Conservation (phyloP, 2,113 vertebrate genomes). For the Varanus komodoensis region DNA sequence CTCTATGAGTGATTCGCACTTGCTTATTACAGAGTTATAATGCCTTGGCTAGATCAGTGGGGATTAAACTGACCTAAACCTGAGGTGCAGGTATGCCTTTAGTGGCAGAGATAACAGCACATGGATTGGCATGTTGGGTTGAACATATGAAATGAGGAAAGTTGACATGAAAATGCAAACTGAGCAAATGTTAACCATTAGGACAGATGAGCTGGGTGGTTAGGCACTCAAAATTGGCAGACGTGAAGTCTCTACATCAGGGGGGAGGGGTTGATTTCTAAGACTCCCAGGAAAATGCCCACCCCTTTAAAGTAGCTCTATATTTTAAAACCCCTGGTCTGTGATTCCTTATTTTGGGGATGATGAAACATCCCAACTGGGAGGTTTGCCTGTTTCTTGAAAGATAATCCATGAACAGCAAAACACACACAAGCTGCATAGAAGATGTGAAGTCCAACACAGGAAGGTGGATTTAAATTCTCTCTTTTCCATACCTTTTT, state of each 20-base stretch:
- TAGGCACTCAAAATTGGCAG: background rate
- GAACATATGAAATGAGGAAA: too few species aligned
- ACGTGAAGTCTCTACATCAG: too few species aligned
- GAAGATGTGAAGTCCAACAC: background rate
- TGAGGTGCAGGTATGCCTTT: background rate
- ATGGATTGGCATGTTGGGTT: too few species aligned
- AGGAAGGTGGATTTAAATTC: background rate
- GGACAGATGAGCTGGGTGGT: too few species aligned
- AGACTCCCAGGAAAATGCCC: background rate
- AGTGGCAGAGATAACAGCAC: too few species aligned
- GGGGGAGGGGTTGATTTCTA: too few species aligned
- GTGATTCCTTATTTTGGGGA: background rate
- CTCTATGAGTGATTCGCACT: background rate
- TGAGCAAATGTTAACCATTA: too few species aligned
- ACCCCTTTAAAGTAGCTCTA: background rate
- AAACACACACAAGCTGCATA: background rate
- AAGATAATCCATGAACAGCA: too few species aligned
- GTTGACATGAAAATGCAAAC: too few species aligned
- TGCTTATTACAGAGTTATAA: background rate
- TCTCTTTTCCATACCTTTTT: background rate
- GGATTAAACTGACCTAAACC: background rate
- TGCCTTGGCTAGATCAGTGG: background rate
- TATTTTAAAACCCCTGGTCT: background rate
- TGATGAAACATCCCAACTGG: background rate
- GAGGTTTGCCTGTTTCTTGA: too few species aligned